These are phyloP conservation scores for Crambe crambe DNA, from an alignment of 37 sponge, comb jelly and placozoan genomes.

Conservation along the genomic window DNA sequence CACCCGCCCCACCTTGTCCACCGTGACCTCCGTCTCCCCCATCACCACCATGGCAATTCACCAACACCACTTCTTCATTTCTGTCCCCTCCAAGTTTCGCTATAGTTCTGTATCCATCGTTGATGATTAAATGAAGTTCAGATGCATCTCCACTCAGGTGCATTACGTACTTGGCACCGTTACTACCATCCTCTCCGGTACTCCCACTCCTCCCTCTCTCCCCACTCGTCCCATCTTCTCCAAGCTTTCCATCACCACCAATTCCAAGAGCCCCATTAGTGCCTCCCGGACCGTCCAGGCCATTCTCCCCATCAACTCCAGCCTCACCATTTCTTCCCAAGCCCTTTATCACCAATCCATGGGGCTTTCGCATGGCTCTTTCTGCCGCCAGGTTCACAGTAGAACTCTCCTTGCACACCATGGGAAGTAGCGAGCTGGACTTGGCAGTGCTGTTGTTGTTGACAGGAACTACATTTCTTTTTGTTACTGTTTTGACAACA, in stretches of 20 bases:
- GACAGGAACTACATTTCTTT: background rate
- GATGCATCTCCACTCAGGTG: slow-evolving; percentile 45
- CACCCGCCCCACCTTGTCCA: slow-evolving; percentile 78
- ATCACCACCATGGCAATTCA: slow-evolving; percentile 81
- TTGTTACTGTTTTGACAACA: background rate
- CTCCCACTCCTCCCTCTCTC: slow-evolving; percentile 25
- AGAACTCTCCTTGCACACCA: background rate
- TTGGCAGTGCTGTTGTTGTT: background rate
- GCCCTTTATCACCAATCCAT: slow-evolving; percentile 37
- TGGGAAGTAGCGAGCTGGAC: slow-evolving; percentile 11
- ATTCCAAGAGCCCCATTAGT: slow-evolving; percentile 29
- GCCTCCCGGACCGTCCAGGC: slow-evolving; percentile 42
- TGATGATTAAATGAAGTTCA: slow-evolving; percentile 30
- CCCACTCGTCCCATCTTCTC: slow-evolving; percentile 56
- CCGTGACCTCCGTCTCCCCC: slow-evolving; percentile 64
- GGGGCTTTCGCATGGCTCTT: background rate
- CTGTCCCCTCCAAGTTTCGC: slow-evolving; percentile 63
- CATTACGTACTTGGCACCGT: background rate
- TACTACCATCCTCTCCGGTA: slow-evolving; percentile 22
- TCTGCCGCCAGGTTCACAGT: background rate
- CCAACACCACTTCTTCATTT: slow-evolving; percentile 67
- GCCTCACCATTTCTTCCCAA: slow-evolving; percentile 39
- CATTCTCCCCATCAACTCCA: slow-evolving; percentile 60
- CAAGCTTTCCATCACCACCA: slow-evolving; percentile 18
- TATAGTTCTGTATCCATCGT: slow-evolving; percentile 11